Evolutionary conservation across 2,888 invertebrate genomes (phyloP), one percentile per base, ranked within the genome.

Genomic region (Drosophila subquinaria): DNA sequence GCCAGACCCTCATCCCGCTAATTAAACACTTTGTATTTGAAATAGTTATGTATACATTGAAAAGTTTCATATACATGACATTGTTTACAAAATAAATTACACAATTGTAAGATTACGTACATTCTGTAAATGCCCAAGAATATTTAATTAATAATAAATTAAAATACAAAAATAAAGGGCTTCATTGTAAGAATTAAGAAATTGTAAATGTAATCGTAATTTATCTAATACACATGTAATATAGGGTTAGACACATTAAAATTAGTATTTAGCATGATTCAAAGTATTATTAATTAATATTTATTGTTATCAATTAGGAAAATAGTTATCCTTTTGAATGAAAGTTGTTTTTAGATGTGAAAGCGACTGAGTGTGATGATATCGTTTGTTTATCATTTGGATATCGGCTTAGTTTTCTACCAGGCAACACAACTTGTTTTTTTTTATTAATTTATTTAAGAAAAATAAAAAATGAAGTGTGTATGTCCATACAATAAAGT

Each of bases 401-500:
- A 82, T 80, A 78, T 78, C 70, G 61, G 56, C 73, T 71, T 71
- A 61, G 57, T 60, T 70, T 53, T 73, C 73, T 78, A 82, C 73
- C 72, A 81, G 73, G 81, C 80, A 83, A 78, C 76, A 72, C 76
- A 76, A 82, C 79, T 90, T 89, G 86, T 78, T 90, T 90, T 88
- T 78, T 64, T 45, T 65, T 43, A 65, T 69, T 68, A 83, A 88
- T 83, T 79, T 80, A 77, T 89, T 88, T 69, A 47, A 38, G 35
- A 59, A 45, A 45, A 43, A 64, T 77, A 82, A 73, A 70, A 77
- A 47, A 79, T 63, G 68, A 86, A 88, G 65, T 63, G 82, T 89
- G 77, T 88, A 76, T 88, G 81, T 91, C 91, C 90, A 84, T 90
- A 88, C 73, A 79, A 90, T 63, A 75, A 84, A 90, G 79, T 89